Base-by-base conservation (phyloP, 2,888 invertebrate species). In the Rosalia funebris region DNA sequence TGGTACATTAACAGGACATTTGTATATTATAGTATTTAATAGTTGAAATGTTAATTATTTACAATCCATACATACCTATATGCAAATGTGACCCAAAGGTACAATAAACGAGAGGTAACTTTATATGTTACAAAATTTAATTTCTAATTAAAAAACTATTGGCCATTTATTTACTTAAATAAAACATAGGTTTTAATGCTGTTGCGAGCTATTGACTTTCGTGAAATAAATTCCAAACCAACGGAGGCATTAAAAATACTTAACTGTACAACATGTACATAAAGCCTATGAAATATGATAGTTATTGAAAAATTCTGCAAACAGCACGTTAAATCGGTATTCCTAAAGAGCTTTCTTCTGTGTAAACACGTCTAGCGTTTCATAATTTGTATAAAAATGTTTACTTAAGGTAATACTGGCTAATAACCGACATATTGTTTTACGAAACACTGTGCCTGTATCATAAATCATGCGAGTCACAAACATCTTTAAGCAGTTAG, bases 231-330 rank as follows among this genome's bases (percentile, higher is more conserved):
- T 47, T 47, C 34, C 34, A 34, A 34, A 4, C 34, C 17, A 14
- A 32, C 10, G 11, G 19, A n/a, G n/a, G 11, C 44, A 44, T 44
- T 46, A 46, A 9, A 14, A 32, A 32, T 32, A 15, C 17, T 32
- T 47, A 5, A 5, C 3, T 16, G 16, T 15, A 34, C 34, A 47
- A 15, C 16, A 11, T 34, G 17, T 48, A 15, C 12, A 25, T 19
- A 50, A 34, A 50, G 14, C 50, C 36, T 5, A 36, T 50, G 50
- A 50, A 50, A 50, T 50, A 50, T 50, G 50, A 50, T 50, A 37
- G 50, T 50, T 50, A 50, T 50, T 50, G 50, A 50, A 50, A 39
- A 37, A 50, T 50, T 39, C 50, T 39, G 50, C 50, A 48, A 48
- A 48, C 37, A 48, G 17, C 11, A 25, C 20, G 25, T 37, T 50